phyloP scores from a whole-genome alignment of 2,113 vertebrate species.

The Vulpes lagopus region DNA sequence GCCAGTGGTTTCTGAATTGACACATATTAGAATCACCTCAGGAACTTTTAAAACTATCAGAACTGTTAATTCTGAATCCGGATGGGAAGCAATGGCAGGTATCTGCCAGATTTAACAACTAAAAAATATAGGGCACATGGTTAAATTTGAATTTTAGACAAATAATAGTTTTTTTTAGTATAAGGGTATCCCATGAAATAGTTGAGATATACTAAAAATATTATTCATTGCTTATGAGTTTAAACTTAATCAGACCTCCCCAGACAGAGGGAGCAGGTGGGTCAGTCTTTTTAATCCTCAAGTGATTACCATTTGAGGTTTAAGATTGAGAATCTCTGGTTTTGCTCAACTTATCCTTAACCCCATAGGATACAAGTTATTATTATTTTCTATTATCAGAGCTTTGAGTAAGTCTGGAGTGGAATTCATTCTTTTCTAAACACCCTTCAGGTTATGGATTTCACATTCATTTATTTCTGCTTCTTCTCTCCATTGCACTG shows the following conservation, averaged over 20 bases:
- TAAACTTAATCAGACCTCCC: slow-evolving; percentile 17
- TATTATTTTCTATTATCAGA: slow-evolving; percentile 34
- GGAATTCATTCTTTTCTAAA: background rate
- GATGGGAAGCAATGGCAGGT: background rate
- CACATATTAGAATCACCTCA: background rate
- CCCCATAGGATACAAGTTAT: background rate
- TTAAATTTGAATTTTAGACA: slow-evolving; percentile 29
- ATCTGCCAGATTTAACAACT: slow-evolving; percentile 1
- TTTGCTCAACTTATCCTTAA: background rate
- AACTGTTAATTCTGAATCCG: slow-evolving; percentile 1
- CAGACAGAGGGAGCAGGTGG: background rate
- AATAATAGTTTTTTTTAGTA: background rate
- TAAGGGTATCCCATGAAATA: background rate
- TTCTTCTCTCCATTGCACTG: background rate
- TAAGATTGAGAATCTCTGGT: background rate
- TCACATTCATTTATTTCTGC: background rate
- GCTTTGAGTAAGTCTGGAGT: background rate
- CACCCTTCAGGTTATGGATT: background rate
- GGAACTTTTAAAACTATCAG: background rate
- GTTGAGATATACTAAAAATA: slow-evolving; percentile 31
- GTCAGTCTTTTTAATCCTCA: slow-evolving; percentile 1
- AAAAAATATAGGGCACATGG: background rate
- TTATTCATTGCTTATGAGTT: background rate
- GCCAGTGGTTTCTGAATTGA: background rate
- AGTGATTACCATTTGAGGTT: background rate